Base-by-base conservation (phyloP, 2,113 vertebrate species). In the Acanthochromis polyacanthus region DNA sequence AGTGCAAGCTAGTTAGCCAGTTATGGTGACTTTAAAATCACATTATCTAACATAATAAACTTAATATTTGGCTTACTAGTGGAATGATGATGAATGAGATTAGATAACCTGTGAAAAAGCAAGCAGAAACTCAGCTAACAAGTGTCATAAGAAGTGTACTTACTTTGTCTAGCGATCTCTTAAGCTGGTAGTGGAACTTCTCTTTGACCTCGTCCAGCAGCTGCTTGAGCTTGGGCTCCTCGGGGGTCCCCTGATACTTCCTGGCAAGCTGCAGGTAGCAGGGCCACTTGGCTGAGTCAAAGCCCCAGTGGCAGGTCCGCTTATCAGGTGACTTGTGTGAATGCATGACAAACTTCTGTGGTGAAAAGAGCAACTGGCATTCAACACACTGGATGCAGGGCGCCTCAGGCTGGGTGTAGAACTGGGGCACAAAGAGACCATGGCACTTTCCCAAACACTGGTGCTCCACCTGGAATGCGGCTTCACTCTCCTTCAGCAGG, bases 261-360 rank as follows among this genome's bases (percentile, higher is more conserved):
- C 96, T 95, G 93, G 96, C 97, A 22, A 99, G 96, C 61, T 98
- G 98, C 89, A 99, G 95, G 92, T 99, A 99, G 93, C 96, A 98
- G 83, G 97, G 96, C 98, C 98, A 99, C 91, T 98, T 98, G 91
- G 98, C 96, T 0, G 98, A 98, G 75, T 99, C 98, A 82, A 99
- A 99, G 23, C 98, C 98, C 98, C 98, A 99, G 89, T 99, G 98
- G 92, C 98, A 99, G 91, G 98, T 99, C 92, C 98, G 96, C 95
- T 99, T 99, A 94, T 99, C 98, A 0, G 98, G 97, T 30, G 96
- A 97, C 69, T 96, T 95, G 91, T 99, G 98, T 0, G 98, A 99
- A 90, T 99, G 98, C 97, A 99, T 97, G 89, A 99, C 98, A 48
- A 99, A 99, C 0, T 97, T 99, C 93, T 98, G 97, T 6, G 98